A percentile compares a stretch with the other conserved stretches of the same genome.
Conservation (phyloP, 2,113 vertebrate species). For the Callopanchax toddi region DNA sequence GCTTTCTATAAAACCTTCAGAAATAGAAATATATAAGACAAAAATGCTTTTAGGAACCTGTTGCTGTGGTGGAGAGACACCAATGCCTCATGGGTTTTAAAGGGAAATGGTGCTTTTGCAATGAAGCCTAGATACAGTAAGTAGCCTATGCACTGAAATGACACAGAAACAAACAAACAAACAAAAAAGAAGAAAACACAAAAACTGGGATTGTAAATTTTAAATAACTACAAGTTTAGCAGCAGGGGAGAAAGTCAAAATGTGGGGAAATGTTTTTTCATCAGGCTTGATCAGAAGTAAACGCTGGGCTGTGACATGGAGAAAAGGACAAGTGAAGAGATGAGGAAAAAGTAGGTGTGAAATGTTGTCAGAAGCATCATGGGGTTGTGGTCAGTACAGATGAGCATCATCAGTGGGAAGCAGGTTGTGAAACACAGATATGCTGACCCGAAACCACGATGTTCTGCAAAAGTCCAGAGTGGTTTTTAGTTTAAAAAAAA, state of each 20-base stretch:
- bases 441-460: slow-evolving; percentile 58
- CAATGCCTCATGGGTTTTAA: slow-evolving; percentile 29
- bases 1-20: slow-evolving; percentile 31
- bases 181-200: neutral
- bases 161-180: slow-evolving; percentile 14
- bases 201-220: slow-evolving; percentile 40
- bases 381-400: slow-evolving; percentile 63
- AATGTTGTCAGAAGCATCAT: slow-evolving; percentile 38
- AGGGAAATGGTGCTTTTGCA: slow-evolving; percentile 53
- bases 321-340: slow-evolving; percentile 28
- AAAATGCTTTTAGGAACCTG: slow-evolving; percentile 24
- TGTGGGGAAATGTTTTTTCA: neutral
- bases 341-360: slow-evolving; percentile 41
- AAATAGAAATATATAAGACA: slow-evolving; percentile 2
- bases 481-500: slow-evolving; percentile 33
- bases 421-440: slow-evolving; percentile 71
- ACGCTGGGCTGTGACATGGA: slow-evolving; percentile 5
- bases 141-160: slow-evolving; percentile 20
- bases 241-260: slow-evolving; percentile 13
- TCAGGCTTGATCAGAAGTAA: neutral
- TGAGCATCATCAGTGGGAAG: slow-evolving; percentile 31
- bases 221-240: slow-evolving; percentile 29
- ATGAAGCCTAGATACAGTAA: slow-evolving; percentile 32
- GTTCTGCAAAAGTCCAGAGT: slow-evolving; percentile 59
- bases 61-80: slow-evolving; percentile 27